Base-by-base conservation (phyloP, 1,140 invertebrate genomes). In the Eupeodes corollae region DNA sequence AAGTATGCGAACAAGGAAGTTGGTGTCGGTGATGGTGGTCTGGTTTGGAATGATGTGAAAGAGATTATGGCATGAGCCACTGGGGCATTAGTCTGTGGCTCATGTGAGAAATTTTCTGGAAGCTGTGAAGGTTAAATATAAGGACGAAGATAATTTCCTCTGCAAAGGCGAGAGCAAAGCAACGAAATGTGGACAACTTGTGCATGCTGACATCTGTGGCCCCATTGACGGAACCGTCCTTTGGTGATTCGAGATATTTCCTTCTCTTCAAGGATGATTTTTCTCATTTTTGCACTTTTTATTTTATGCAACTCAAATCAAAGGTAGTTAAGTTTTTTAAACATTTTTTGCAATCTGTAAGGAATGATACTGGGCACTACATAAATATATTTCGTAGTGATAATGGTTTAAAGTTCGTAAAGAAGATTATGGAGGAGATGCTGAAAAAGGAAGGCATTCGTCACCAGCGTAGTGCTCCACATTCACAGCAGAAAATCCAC, bases 401-500 rank as follows among this genome's bases (percentile, higher is more conserved):
- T 46, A 73, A 71, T 60, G 71, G 68, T 5, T 21, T 56, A 9
- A 70, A 73, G 34, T 70, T 68, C 49, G 35, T 63, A 0, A 72
- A 69, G 41, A 49, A 55, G 44, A 52, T 61, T 19, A 42, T 73
- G 3, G 50, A 58, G 47, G 44, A 65, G n/a, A 39, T 63, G 8
- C 53, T 60, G 2, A 11, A 45, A 19, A 45, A 33, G 38, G 32
- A 44, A 35, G 66, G 64, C 9, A 68, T 72, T 16, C 44, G 30
- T 19, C 66, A 73, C 49, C 57, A 70, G 53, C 60, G 44, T 8
- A 60, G 57, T 16, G 57, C 63, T 15, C 40, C 61, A 2, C 73
- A 74, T 49, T 70, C 64, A 5, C 69, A 71, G 1, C 50, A 77
- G 54, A 63, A 73, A 49, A 78, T 76, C 55, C 70, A 71, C 12